These are phyloP conservation scores for Parochlus steinenii DNA, from an alignment of 2,888 invertebrate species.

Conservation along the genomic window DNA sequence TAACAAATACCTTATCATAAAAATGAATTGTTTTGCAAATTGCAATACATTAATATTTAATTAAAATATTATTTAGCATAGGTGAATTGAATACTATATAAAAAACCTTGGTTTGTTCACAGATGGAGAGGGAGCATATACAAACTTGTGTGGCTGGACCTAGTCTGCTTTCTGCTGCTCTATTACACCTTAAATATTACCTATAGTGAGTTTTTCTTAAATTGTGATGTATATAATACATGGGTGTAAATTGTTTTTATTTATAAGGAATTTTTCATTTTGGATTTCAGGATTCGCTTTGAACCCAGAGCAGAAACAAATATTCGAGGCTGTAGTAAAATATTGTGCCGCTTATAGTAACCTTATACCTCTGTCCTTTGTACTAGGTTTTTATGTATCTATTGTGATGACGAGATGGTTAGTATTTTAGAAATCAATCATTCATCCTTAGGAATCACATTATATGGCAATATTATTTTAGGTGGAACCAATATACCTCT, in stretches of 20 bases:
- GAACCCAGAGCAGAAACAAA: constrained; percentile 13
- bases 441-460: constrained; percentile 34
- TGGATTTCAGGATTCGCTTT: constrained; percentile 32
- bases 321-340: constrained; percentile 64
- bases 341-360: constrained; percentile 78
- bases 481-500: constrained; percentile 32
- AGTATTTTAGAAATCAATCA: too few relatives aligned
- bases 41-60: too few relatives aligned
- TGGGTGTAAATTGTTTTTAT: too few relatives aligned
- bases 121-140: constrained; percentile 93
- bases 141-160: constrained; percentile 84
- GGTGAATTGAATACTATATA: too few relatives aligned
- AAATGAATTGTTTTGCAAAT: too few relatives aligned
- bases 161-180: constrained; percentile 56
- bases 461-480: constrained; percentile 15
- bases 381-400: constrained; percentile 85
- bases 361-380: constrained; percentile 82
- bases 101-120: constrained; percentile 33
- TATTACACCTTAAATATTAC: constrained; percentile 65
- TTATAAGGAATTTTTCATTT: constrained; percentile 12
- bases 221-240: too few relatives aligned
- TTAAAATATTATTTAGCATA: too few relatives aligned
- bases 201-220: too few relatives aligned
- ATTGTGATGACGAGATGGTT: constrained; percentile 89
- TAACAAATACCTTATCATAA: too few relatives aligned